Evolutionary conservation across 1,140 invertebrate species (phyloP).

Genomic region (Drosophila pallidifrons): DNA sequence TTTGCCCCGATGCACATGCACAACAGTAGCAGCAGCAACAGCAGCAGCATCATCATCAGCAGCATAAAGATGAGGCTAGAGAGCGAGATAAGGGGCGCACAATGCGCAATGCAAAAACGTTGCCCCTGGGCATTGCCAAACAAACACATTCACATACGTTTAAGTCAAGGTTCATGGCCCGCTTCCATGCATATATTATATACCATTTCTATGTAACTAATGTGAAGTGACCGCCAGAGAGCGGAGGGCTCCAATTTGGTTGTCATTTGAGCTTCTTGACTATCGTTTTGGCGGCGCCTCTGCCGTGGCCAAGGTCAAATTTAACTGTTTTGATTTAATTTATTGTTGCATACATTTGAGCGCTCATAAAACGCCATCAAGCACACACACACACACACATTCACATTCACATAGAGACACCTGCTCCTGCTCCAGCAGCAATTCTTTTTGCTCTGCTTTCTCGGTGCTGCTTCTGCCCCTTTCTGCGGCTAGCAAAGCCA

Average conservation of each 20-base stretch:
- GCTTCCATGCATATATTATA: neutral
- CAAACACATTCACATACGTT: conserved; percentile 32
- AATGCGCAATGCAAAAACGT: conserved; percentile 27
- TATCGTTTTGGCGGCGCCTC: conserved; percentile 33
- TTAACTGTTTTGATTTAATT: conserved; percentile 81
- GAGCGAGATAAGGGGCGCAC: neutral
- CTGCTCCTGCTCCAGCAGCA: conserved; percentile 28
- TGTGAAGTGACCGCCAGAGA: conserved; percentile 61
- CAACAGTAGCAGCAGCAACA: conserved; percentile 1
- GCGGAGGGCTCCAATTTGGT: conserved; percentile 37
- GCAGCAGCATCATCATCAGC: neutral
- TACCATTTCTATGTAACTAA: neutral
- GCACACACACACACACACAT: conserved; percentile 15
- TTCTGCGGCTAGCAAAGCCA: conserved; percentile 61
- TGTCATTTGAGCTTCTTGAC: conserved; percentile 46
- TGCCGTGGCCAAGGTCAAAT: conserved; percentile 73
- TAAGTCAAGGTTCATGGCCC: conserved; percentile 66
- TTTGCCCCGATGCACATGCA: conserved; percentile 55
- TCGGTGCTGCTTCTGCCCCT: conserved; percentile 31
- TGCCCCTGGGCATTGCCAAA: conserved; percentile 54
- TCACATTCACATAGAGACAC: conserved; percentile 21
- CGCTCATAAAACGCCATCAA: conserved; percentile 68
- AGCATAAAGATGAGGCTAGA: conserved; percentile 10
- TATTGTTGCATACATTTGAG: conserved; percentile 73
- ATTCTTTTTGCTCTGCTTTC: conserved; percentile 10